Base-by-base conservation (phyloP, 2,888 invertebrate genomes). In the Drosophila macrothrix region DNA sequence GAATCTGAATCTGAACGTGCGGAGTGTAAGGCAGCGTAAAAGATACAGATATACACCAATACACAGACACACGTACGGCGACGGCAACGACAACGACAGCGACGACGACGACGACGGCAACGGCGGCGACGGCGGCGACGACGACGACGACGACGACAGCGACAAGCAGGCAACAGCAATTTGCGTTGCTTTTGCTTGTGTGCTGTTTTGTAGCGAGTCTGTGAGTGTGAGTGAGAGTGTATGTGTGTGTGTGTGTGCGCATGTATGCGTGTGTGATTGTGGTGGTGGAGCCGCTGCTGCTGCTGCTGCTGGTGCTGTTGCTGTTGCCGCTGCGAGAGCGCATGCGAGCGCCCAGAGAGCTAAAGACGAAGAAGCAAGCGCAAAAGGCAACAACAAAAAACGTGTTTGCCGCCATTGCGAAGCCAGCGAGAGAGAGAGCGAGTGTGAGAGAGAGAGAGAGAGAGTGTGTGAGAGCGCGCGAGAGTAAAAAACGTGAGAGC, bases 11-110 rank as follows among this genome's bases (percentile, higher is more conserved):
- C 90, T 91, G 91, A 93, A 92, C 91, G 91, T 92, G 91, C 91
- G 92, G 86, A 91, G 92, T 92, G 92, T 92, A 92, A 92, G 90
- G 90, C 93, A 92, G 90, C 93, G 92, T 92, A 92, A 92, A 93
- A 88, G 91, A 88, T 89, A 90, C 84, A 90, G 90, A 90, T 73
- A 89, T 89, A 76, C 82, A 76, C 82, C 78, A 78, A 78, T 63
- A 76, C 78, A 77, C 77, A 66, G 29, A 68, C 50, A 59, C 37
- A 54, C 37, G 64, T 64, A 59, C 78, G 58, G 37, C 61, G 28
- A 53, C 76, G 41, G 9, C 55, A 39, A 43, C 76, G 72, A 3
- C 75, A 28, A 28, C 66, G 59, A 43, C 63, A 22, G 0, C 37
- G 55, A 41, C 63, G 6, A 2, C 54, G 62, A 53, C 61, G 35